These are phyloP conservation scores for Ypsolopha sequella DNA, from an alignment of 2,888 invertebrate genomes.

Conservation along the genomic window DNA sequence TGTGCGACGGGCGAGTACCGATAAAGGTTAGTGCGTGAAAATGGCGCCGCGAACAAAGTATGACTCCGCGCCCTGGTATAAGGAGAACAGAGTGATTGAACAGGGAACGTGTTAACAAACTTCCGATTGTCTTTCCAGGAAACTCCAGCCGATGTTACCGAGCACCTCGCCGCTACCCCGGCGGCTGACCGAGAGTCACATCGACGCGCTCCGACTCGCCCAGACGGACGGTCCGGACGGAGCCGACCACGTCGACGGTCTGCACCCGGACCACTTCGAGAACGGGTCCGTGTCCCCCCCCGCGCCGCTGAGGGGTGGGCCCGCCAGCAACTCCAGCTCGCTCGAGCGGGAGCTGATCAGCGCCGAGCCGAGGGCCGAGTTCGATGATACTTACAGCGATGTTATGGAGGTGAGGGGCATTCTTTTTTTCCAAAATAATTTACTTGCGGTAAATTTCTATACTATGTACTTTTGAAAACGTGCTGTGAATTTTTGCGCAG, in stretches of 20 bases:
- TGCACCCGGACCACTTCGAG: constrained; percentile 48
- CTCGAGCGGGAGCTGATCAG: constrained; percentile 47
- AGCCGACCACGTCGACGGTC: constrained; percentile 41
- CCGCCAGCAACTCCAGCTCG: constrained; percentile 49
- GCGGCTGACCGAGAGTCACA: constrained; percentile 48
- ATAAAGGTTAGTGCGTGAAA: too few species aligned
- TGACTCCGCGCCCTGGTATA: too few species aligned
- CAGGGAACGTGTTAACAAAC: too few species aligned
- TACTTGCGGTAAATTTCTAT: background rate
- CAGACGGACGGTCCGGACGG: constrained; percentile 12
- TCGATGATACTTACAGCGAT: constrained; percentile 42
- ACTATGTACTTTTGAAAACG: too few species aligned
- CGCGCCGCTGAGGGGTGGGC: constrained; percentile 14
- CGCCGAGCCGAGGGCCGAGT: constrained; percentile 27
- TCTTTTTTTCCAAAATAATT: too few species aligned
- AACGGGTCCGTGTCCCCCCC: constrained; percentile 17
- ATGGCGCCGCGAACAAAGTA: too few species aligned
- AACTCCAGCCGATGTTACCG: background rate
- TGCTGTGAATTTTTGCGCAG: too few species aligned
- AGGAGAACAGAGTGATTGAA: too few species aligned
- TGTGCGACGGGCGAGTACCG: too few species aligned
- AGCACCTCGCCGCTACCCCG: background rate
- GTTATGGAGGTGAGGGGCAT: constrained; percentile 39
- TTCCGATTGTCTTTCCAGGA: background rate
- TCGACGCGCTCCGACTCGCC: constrained; percentile 33